Base-by-base conservation (phyloP, 2,113 vertebrate genomes). In the Xiphorhynchus elegans region DNA sequence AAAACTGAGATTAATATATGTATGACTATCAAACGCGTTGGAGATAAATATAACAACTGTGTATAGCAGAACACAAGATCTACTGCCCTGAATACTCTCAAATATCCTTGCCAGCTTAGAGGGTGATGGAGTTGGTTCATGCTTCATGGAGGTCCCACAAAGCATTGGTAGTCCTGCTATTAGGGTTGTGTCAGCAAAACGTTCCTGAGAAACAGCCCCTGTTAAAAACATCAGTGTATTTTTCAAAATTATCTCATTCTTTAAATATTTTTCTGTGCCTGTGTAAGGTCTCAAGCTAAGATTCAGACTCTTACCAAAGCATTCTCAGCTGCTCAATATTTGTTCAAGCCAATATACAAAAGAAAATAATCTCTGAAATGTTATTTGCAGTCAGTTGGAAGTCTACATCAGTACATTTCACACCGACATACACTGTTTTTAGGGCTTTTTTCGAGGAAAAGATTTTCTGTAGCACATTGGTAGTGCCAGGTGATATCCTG, bases 181-280 rank as follows among this genome's bases (percentile, higher is more conserved):
- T 49, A 53, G 46, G 35, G 10, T 33, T 70, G 17, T 78, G 19
- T 93, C 68, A 75, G 60, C 59, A 82, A 60, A 75, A 70, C 35
- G 50, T 52, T 89, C 47, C 86, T 78, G 83, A 90, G 86, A 86
- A 93, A 81, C 42, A 89, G 47, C 21, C 44, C 13, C 44, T 4
- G 1, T 81, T 67, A 58, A 84, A 94, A 93, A 81, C 42, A 89
- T 67, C 39, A 42, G 21, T 69, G 24, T 67, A 63, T 93, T 94
- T 92, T 74, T 79, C 26, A 93, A 77, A 91, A 82, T 84, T 70
- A 44, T 75, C 60, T 95, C 46, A 64, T 90, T 84, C 73, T 85
- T 89, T 55, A 74, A 81, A 59, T 93, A 84, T 84, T 88, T 78
- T 81, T 86, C 46, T 86, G 52, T 81, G 80, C 56, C 47, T 63